These are phyloP conservation scores for Phyllostomus hastatus DNA, from an alignment of 2,113 vertebrate genomes.

Conservation along the genomic window DNA sequence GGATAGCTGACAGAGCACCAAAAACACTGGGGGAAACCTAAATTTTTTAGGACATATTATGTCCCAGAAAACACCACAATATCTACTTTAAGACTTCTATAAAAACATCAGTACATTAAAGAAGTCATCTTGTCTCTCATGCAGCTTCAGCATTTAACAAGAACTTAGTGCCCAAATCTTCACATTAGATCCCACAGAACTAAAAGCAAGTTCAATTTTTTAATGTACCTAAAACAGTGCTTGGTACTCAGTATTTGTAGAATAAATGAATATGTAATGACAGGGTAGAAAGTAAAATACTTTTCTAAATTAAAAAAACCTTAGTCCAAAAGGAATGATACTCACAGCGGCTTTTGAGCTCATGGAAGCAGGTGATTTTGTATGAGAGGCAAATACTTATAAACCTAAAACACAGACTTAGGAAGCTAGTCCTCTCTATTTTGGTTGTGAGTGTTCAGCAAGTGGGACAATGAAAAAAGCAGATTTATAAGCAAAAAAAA, in stretches of 20 bases:
- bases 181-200: not conserved
- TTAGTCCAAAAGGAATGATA: not conserved
- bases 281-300: not conserved
- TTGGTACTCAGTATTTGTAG: not conserved
- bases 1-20: not conserved
- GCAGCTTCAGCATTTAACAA: not conserved
- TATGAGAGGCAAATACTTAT: not conserved
- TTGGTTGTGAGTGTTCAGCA: not conserved
- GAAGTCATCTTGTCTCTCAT: not conserved
- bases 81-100: not conserved
- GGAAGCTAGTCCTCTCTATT: not conserved
- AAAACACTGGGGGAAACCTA: not conserved
- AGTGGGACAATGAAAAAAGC: not conserved
- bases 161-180: not conserved
- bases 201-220: not conserved
- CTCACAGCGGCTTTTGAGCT: not conserved
- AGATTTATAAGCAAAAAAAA: not conserved
- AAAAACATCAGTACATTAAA: not conserved
- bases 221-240: not conserved
- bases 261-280: not conserved
- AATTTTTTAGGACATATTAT: not conserved
- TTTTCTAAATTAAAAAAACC: not conserved
- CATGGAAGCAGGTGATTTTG: not conserved
- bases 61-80: not conserved
- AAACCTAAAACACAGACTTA: not conserved